Conservation (phyloP, 1,140 invertebrate genomes). For the Heliconius hewitsoni region DNA sequence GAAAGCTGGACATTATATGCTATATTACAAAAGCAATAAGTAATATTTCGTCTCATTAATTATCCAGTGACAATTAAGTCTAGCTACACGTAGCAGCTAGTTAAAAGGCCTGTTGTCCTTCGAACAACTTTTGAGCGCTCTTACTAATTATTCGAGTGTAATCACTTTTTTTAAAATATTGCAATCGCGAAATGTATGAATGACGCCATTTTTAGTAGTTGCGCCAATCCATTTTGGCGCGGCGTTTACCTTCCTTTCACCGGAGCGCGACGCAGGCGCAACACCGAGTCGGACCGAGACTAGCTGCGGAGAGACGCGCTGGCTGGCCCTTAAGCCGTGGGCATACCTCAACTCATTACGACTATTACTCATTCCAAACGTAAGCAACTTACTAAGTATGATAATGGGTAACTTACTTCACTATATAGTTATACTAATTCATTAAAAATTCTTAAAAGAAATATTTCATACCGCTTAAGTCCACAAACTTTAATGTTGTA, state of each 20-base stretch:
- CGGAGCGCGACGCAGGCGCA: conserved; percentile 48
- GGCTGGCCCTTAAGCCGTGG: conserved; percentile 57
- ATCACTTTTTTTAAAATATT: conserved; percentile 60
- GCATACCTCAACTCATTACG: conserved; percentile 46
- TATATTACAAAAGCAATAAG: conserved; percentile 8
- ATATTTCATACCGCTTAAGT: neutral
- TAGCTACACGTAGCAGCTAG: conserved; percentile 20
- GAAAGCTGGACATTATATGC: neutral
- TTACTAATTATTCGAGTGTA: conserved; percentile 35
- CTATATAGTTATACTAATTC: neutral
- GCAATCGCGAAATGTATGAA: conserved; percentile 69
- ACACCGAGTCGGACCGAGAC: conserved; percentile 38
- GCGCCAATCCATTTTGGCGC: conserved; percentile 69
- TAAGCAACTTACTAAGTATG: conserved; percentile 35
- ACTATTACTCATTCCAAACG: conserved; percentile 51
- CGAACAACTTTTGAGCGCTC: conserved; percentile 23
- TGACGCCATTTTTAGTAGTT: conserved; percentile 79
- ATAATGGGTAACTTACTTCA: conserved; percentile 31
- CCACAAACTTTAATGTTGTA: neutral
- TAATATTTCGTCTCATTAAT: conserved; percentile 18
- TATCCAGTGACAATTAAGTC: conserved; percentile 25
- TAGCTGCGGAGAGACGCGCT: conserved; percentile 50
- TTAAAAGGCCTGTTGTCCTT: conserved; percentile 33
- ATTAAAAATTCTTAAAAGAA: neutral
- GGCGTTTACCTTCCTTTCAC: conserved; percentile 77